These are phyloP conservation scores for Petrocephalus sullivani DNA, from an alignment of 2,797 vertebrate species.

Conservation along the genomic window DNA sequence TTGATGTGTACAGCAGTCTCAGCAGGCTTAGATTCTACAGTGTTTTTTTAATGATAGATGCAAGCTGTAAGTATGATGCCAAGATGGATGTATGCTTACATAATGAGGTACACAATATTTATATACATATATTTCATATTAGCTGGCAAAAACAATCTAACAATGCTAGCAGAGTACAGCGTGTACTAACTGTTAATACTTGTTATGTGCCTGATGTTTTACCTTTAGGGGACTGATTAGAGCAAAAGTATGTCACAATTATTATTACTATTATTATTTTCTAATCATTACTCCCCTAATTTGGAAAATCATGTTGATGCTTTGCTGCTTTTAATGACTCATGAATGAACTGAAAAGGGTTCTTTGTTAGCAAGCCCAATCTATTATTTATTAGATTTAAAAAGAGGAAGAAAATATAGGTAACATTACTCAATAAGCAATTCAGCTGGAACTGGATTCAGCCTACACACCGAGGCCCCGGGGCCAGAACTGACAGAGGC, in stretches of 20 bases:
- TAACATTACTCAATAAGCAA: constrained; percentile 4
- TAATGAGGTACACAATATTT: neutral
- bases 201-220: neutral
- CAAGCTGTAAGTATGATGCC: neutral
- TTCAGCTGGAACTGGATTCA: neutral
- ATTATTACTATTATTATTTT: neutral
- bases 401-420: neutral
- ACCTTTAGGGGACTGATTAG: neutral
- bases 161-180: neutral
- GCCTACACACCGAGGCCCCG: neutral
- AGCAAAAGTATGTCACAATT: neutral
- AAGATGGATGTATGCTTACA: neutral
- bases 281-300: neutral
- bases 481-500: constrained; percentile 1
- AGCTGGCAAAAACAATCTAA: neutral
- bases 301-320: neutral
- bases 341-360: neutral
- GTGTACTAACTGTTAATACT: neutral
- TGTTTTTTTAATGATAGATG: neutral
- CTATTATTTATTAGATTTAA: neutral
- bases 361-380: neutral
- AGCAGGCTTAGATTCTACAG: neutral
- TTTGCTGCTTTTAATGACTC: neutral
- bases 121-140: neutral
- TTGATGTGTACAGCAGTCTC: neutral